Conservation (phyloP, 2,113 vertebrate species). For the Passerina amoena region DNA sequence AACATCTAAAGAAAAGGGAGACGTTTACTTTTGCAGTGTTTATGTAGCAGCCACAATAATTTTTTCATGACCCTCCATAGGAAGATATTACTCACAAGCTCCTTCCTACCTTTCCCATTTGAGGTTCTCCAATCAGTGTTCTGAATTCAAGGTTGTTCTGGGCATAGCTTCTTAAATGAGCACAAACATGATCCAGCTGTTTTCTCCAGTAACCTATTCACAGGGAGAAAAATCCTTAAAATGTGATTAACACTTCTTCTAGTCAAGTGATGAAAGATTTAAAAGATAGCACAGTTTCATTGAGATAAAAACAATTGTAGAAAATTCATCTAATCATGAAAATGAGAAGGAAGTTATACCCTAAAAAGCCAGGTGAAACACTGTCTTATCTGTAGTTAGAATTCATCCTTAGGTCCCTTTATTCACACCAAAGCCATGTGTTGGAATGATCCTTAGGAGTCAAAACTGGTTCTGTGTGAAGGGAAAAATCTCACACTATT, state of each 20-base stretch:
- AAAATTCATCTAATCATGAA: background rate
- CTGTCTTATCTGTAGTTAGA: background rate
- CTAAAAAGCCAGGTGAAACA: background rate
- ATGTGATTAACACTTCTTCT: background rate
- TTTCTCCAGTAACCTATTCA: constrained; percentile 91
- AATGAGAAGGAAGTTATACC: background rate
- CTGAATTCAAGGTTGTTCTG: constrained; percentile 91
- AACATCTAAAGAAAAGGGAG: background rate
- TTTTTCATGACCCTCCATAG: background rate
- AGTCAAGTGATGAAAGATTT: background rate
- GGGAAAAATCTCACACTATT: background rate
- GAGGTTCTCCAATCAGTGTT: constrained; percentile 87
- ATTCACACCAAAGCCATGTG: background rate
- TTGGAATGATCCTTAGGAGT: background rate
- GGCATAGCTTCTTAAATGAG: constrained; percentile 88
- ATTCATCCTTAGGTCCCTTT: background rate
- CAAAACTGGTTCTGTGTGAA: background rate
- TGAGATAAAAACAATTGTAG: background rate
- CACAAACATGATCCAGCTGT: constrained; percentile 92
- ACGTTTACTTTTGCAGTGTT: background rate
- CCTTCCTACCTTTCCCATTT: constrained; percentile 88
- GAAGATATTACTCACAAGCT: background rate
- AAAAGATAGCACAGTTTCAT: background rate
- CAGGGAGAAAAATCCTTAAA: background rate
- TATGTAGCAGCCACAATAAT: background rate